Evolutionary conservation across 2,797 vertebrate genomes (phyloP), one percentile per base, ranked within the genome.

Genomic region (Huso huso): DNA sequence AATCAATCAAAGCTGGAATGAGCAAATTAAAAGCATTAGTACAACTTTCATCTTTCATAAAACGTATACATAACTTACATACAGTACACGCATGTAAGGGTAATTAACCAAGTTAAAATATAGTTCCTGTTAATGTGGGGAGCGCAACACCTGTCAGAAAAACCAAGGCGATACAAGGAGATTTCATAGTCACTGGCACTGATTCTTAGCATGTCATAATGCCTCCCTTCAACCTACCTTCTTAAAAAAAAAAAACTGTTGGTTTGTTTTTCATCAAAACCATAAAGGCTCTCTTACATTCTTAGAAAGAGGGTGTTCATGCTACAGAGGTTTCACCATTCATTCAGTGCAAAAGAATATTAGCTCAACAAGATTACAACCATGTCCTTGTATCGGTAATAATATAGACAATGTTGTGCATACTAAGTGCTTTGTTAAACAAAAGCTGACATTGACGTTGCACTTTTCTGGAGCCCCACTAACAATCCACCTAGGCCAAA

Each of bases 401-500:
- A 73, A 74, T 65, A 66, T 57, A 68, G 67, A 68, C 70, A 11
- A 61, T 59, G 74, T 72, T 67, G 71, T 61, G 63, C 77, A 52
- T 70, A 72, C 69, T 72, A 71, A 71, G 70, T 68, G 69, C 68
- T 77, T 76, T 69, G 70, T 73, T 62, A 77, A 79, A 70, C 63
- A 67, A 76, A 73, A 76, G 76, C 74, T 12, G 0, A 68, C 74
- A 64, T 66, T 68, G 76, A 80, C 1, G 0, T 75, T 64, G 70
- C 67, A 77, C 76, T 79, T 77, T 83, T 73, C 63, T 15, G 66
- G 69, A 72, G 75, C 62, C 66, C 60, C 51, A 53, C 80, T 79
- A 72, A 77, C 76, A 63, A 71, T 74, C 72, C 74, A 65, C 72
- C 69, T 11, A 63, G 75, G 82, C 76, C 74, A 71, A 72, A 73